Evolutionary conservation across 2,888 invertebrate genomes (phyloP).

Genomic region (Drosophila birchii): DNA sequence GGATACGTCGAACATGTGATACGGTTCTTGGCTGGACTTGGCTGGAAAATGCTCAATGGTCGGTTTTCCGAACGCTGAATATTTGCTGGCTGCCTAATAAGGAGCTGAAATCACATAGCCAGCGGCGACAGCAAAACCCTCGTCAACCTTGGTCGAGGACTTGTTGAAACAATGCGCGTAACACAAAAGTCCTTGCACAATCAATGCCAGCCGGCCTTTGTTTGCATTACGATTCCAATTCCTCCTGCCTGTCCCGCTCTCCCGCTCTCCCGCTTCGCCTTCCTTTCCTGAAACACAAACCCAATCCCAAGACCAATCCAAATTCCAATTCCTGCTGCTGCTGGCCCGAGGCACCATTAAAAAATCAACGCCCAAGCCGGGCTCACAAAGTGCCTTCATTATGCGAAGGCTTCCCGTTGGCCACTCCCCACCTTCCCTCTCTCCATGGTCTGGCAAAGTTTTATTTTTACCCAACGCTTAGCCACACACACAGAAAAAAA

Average conservation of each 20-base stretch:
- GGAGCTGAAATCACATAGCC: conserved; percentile 35
- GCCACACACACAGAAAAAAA: conserved; percentile 8
- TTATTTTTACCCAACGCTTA: conserved; percentile 35
- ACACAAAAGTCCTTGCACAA: conserved; percentile 55
- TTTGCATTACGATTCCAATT: conserved; percentile 64
- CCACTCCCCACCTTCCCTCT: not conserved
- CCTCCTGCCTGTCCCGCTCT: conserved; percentile 12
- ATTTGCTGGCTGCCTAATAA: conserved; percentile 60
- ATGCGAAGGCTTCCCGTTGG: conserved; percentile 56
- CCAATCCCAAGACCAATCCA: conserved; percentile 15
- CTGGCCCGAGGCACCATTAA: conserved; percentile 62
- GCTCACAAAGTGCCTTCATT: conserved; percentile 73
- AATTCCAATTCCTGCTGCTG: conserved; percentile 44
- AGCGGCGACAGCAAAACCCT: conserved; percentile 17
- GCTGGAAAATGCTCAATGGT: conserved; percentile 43
- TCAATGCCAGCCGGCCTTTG: conserved; percentile 68
- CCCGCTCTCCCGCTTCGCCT: conserved; percentile 11
- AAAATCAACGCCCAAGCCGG: conserved; percentile 67
- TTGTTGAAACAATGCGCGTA: conserved; percentile 64
- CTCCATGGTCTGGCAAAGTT: conserved; percentile 58
- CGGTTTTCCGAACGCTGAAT: conserved; percentile 44
- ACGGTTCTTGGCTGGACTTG: not conserved
- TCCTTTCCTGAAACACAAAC: conserved; percentile 8
- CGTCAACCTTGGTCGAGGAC: conserved; percentile 44
- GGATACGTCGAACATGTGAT: conserved; percentile 22